Conservation (phyloP, 2,888 invertebrate species). For the Timandra comae region DNA sequence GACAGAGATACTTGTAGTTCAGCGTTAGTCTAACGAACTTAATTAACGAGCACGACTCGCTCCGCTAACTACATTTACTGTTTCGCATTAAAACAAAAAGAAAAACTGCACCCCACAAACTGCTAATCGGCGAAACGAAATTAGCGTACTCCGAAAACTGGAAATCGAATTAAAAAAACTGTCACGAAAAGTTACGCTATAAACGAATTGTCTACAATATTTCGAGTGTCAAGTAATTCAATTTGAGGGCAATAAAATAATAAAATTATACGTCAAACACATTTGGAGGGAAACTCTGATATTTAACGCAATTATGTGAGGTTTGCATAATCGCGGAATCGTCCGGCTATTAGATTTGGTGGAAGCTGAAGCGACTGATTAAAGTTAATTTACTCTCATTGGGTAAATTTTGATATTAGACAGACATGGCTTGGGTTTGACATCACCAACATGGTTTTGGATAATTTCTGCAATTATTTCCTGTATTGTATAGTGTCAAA, state of each 20-base stretch:
- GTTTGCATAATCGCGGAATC: slow-evolving; percentile 61
- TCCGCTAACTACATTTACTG: too few relatives aligned
- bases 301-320: slow-evolving; percentile 55
- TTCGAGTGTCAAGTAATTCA: slow-evolving; percentile 47
- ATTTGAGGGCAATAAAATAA: slow-evolving; percentile 63
- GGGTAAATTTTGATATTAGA: too few relatives aligned
- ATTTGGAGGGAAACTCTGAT: slow-evolving; percentile 49
- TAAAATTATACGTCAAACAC: slow-evolving; percentile 67
- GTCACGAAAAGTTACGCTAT: slow-evolving; percentile 21
- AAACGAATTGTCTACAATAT: slow-evolving; percentile 41
- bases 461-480: too few relatives aligned
- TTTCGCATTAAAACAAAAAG: too few relatives aligned
- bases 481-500: too few relatives aligned
- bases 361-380: slow-evolving; percentile 1
- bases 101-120: slow-evolving; percentile 1
- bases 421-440: too few relatives aligned
- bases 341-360: slow-evolving; percentile 19
- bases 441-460: too few relatives aligned
- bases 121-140: too few relatives aligned
- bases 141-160: background rate
- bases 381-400: too few relatives aligned
- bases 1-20: too few relatives aligned
- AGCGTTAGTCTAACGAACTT: background rate
- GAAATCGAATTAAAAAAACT: slow-evolving; percentile 15
- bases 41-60: too few relatives aligned